Percentiles rank a stretch among this genome's conserved stretches.
Evolutionary conservation across 2,113 vertebrate genomes (phyloP).

Genomic region (Nothoprocta perdicaria): DNA sequence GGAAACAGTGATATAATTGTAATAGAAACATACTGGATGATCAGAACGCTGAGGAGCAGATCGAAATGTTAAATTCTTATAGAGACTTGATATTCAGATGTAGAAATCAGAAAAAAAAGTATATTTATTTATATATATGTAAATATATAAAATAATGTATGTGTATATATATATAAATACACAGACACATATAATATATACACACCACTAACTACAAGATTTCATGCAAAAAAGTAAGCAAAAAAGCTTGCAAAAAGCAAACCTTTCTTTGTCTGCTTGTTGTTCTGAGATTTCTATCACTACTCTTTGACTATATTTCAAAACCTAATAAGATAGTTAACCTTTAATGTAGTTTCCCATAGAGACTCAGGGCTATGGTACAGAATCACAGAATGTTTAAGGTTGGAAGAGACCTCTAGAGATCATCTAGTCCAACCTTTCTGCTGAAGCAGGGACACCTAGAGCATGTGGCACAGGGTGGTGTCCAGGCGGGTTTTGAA

Average conservation of each 20-base stretch:
- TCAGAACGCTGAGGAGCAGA: background rate
- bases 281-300: background rate
- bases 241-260: background rate
- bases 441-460: too few species aligned
- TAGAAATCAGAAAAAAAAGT: background rate
- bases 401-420: too few species aligned
- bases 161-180: too few species aligned
- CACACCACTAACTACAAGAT: accelerated
- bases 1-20: background rate
- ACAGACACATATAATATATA: too few species aligned
- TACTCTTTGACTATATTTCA: background rate
- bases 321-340: background rate
- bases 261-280: background rate
- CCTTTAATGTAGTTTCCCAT: background rate
- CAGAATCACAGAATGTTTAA: too few species aligned
- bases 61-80: background rate
- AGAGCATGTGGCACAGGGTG: too few species aligned
- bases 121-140: too few species aligned
- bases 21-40: background rate
- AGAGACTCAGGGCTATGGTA: accelerated
- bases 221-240: background rate
- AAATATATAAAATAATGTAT: too few species aligned
- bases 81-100: background rate
- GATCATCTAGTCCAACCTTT: too few species aligned
- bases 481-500: too few species aligned